phyloP scores from a whole-genome alignment of 2,888 invertebrate genomes.

The Eucriotettix oculatus region DNA sequence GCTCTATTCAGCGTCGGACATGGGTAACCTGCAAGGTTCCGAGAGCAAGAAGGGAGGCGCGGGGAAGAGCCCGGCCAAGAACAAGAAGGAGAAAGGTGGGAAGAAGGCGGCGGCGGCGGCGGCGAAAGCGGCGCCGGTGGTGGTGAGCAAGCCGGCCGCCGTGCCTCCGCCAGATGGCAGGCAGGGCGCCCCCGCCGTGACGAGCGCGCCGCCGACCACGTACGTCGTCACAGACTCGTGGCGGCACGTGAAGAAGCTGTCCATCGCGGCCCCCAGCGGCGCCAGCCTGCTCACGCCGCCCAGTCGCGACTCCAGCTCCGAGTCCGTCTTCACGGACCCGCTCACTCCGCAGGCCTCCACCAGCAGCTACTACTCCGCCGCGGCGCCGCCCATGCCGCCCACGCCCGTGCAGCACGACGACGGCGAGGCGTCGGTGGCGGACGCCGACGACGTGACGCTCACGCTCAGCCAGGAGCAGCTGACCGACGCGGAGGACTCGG shows the following conservation, averaged over 20 bases:
- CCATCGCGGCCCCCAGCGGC: constrained; percentile 15
- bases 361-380: constrained; percentile 7
- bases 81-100: constrained; percentile 9
- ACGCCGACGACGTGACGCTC: constrained; percentile 14
- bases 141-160: neutral
- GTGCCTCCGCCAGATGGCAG: constrained; percentile 2
- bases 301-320: constrained; percentile 44
- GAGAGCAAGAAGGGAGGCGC: constrained; percentile 19
- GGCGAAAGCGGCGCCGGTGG: neutral
- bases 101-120: constrained; percentile 7
- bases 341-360: constrained; percentile 33
- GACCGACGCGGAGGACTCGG: constrained; percentile 2
- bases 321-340: constrained; percentile 62
- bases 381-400: constrained; percentile 20
- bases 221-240: constrained; percentile 26
- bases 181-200: constrained; percentile 11
- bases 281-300: constrained; percentile 9
- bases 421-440: constrained; percentile 3
- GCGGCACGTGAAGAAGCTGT: constrained; percentile 23
- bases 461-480: constrained; percentile 7
- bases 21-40: constrained; percentile 26
- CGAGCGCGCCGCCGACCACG: constrained; percentile 1
- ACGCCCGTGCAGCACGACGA: constrained; percentile 13
- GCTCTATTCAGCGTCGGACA: constrained; percentile 8
- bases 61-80: constrained; percentile 13